These are phyloP conservation scores for Lepidocolaptes lacrymiger DNA, from an alignment of 2,797 vertebrate genomes.

Conservation along the genomic window DNA sequence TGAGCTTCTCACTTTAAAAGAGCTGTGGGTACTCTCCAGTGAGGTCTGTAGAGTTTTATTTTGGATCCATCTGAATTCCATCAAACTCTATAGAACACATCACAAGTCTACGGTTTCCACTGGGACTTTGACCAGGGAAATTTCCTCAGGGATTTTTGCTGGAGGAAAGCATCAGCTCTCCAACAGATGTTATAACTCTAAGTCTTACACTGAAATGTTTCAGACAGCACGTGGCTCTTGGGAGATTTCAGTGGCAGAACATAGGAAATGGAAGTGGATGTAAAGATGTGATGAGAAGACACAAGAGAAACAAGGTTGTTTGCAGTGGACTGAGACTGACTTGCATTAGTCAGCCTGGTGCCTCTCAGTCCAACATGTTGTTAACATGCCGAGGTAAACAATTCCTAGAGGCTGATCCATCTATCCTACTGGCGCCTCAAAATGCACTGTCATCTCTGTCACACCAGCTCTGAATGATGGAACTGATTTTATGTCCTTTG, in stretches of 20 bases:
- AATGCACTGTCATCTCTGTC: background rate
- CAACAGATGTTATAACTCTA: background rate
- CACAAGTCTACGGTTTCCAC: background rate
- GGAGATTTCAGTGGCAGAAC: background rate
- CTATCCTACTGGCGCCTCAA: background rate
- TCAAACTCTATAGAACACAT: background rate
- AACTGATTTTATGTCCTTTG: background rate
- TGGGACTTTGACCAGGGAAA: background rate
- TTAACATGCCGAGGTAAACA: no score
- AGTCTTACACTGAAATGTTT: background rate
- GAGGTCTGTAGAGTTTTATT: background rate
- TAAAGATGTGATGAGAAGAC: background rate
- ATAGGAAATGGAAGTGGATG: background rate
- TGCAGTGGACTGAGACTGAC: background rate
- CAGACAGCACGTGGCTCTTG: background rate
- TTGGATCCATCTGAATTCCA: background rate
- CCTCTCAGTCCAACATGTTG: accelerated
- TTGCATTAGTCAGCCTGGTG: background rate
- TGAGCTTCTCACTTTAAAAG: background rate
- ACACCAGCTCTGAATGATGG: background rate
- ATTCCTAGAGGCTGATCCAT: background rate
- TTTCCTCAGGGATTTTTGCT: background rate
- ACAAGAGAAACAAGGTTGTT: accelerated
- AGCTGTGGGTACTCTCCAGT: background rate
- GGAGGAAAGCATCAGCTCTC: background rate